Conservation (phyloP, 1,140 invertebrate genomes). For the Sminthurinus signatus region DNA sequence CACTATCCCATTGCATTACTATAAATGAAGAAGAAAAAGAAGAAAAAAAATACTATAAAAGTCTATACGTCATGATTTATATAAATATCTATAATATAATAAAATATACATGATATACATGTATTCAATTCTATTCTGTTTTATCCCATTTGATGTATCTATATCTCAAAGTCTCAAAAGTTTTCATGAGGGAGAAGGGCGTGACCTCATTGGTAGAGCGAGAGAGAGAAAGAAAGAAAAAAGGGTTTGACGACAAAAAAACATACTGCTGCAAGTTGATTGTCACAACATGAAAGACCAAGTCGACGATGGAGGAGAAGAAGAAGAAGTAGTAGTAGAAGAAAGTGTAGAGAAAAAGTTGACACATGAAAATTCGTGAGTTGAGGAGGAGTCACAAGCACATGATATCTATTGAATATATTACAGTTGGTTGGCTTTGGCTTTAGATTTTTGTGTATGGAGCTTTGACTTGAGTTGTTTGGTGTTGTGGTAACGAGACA, state of each 20-base stretch:
- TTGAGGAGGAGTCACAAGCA: slow-evolving; percentile 14
- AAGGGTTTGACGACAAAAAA: slow-evolving; percentile 17
- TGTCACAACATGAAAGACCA: slow-evolving; percentile 16
- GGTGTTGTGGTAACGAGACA: no score
- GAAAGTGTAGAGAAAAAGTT: slow-evolving; percentile 13
- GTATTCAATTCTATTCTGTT: no score
- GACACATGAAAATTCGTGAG: slow-evolving; percentile 21
- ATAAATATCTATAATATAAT: no score
- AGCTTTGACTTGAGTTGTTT: no score
- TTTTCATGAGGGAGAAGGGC: slow-evolving; percentile 13
- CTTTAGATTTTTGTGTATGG: no score
- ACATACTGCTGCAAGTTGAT: slow-evolving; percentile 8
- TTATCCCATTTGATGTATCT: no score
- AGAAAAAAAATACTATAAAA: no score
- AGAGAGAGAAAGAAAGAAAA: slow-evolving; percentile 4
- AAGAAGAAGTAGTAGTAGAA: background rate
- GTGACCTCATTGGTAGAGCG: slow-evolving; percentile 12
- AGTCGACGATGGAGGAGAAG: background rate
- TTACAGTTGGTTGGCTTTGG: background rate
- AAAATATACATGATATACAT: no score
- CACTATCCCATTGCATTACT: no score
- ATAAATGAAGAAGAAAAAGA: no score
- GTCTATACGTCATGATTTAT: no score
- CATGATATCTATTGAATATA: slow-evolving; percentile 16
- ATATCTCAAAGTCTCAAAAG: no score